phyloP scores from a whole-genome alignment of 2,113 vertebrate species.

The Scomber japonicus region DNA sequence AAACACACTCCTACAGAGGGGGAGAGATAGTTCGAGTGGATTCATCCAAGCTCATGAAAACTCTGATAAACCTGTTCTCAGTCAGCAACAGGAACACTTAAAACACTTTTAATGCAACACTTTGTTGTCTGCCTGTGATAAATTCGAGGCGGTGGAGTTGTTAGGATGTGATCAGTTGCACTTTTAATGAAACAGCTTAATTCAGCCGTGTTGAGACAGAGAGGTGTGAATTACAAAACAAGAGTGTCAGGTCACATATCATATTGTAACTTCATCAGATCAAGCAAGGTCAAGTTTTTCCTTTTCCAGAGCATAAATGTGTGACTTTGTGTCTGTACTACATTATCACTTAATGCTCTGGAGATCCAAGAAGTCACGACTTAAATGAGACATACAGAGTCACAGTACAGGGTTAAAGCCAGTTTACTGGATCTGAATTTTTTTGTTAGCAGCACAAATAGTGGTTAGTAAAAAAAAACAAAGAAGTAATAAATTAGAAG shows the following conservation, averaged over 20 bases:
- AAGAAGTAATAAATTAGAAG: neutral
- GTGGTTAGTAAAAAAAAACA: too few relatives aligned
- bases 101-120: constrained; percentile 14
- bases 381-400: neutral
- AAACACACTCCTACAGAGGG: constrained; percentile 68
- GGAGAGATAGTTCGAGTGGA: constrained; percentile 39
- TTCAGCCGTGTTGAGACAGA: neutral
- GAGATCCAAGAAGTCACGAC: neutral
- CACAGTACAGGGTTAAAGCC: neutral
- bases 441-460: too few relatives aligned
- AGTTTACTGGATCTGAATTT: neutral
- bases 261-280: neutral
- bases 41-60: constrained; percentile 28
- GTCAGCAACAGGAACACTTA: constrained; percentile 10
- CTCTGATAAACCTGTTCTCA: constrained; percentile 10
- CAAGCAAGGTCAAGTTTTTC: neutral
- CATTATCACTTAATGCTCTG: neutral
- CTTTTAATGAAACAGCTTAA: constrained; percentile 51
- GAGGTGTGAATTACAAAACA: constrained; percentile 1
- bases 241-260: neutral
- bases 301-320: neutral
- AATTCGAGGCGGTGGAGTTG: constrained; percentile 18
- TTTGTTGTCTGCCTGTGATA: constrained; percentile 12
- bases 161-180: constrained; percentile 14
- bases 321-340: neutral